A percentile compares a stretch with the other conserved stretches of the same genome.
Evolutionary conservation across 2,797 vertebrate species (phyloP).

Genomic region (Holocentrus rufus): DNA sequence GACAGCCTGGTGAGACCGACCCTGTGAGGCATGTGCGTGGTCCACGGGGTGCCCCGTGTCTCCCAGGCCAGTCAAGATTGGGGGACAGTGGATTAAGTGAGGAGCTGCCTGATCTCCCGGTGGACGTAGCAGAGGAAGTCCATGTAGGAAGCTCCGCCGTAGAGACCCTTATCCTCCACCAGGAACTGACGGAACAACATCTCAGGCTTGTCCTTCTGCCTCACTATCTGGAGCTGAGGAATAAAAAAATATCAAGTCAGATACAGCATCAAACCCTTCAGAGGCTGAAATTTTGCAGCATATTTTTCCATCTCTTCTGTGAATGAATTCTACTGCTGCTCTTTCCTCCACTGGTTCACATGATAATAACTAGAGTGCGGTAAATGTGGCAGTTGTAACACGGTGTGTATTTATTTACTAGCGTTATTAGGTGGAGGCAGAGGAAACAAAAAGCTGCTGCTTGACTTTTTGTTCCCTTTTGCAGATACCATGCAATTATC

Average conservation of each 20-base stretch:
- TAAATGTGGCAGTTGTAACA: background rate
- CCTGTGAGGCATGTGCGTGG: slow-evolving; percentile 46
- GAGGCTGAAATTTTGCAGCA: too few species aligned
- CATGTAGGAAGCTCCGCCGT: slow-evolving; percentile 91
- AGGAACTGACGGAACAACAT: slow-evolving; percentile 91
- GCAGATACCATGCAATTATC: too few species aligned
- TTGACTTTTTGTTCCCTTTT: background rate
- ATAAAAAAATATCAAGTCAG: background rate
- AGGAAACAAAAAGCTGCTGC: background rate
- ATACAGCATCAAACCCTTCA: background rate
- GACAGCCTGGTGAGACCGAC: slow-evolving; percentile 37
- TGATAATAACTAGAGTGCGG: background rate
- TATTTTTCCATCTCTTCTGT: background rate
- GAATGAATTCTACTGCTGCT: background rate
- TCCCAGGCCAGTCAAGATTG: slow-evolving; percentile 9
- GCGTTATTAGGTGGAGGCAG: slow-evolving; percentile 58
- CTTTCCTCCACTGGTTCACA: background rate
- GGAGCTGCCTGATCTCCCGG: slow-evolving; percentile 94
- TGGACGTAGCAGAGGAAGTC: slow-evolving; percentile 96
- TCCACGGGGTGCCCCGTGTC: slow-evolving; percentile 28
- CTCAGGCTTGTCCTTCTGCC: slow-evolving; percentile 91
- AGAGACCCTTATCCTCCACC: slow-evolving; percentile 93
- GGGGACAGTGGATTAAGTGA: slow-evolving; percentile 81
- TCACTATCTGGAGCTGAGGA: slow-evolving; percentile 88
- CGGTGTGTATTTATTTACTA: background rate